These are phyloP conservation scores for Strigops habroptila DNA, from an alignment of 2,113 vertebrate genomes.

Conservation along the genomic window DNA sequence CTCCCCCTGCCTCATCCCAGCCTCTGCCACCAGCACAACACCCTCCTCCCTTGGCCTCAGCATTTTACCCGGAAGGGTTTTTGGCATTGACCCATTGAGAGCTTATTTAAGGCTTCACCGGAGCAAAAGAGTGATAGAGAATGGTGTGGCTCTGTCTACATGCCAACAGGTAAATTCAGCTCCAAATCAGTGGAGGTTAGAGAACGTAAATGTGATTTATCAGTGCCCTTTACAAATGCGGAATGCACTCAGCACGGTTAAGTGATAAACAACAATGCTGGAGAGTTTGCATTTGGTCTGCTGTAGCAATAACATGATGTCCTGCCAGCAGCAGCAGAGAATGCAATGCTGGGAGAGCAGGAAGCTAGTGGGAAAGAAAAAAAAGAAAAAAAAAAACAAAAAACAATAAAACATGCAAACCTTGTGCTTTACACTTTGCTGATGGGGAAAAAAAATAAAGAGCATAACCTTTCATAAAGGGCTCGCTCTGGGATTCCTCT, in stretches of 20 bases:
- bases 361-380: neutral
- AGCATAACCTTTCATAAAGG: neutral
- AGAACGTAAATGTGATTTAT: neutral
- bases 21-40: neutral
- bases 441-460: conserved; percentile 1
- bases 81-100: neutral
- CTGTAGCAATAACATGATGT: conserved; percentile 32
- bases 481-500: neutral
- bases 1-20: neutral
- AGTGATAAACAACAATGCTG: neutral
- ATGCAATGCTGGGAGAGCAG: neutral
- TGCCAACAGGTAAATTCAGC: neutral
- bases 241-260: neutral
- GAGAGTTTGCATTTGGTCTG: neutral
- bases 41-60: neutral
- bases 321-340: conserved; percentile 40
- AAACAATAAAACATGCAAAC: neutral
- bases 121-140: neutral
- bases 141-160: neutral
- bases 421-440: conserved; percentile 12
- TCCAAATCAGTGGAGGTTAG: neutral
- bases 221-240: neutral
- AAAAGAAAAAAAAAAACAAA: neutral
- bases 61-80: neutral
- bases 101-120: neutral